Base-by-base conservation (phyloP, 2,797 vertebrate species). In the Bradypodion pumilum region DNA sequence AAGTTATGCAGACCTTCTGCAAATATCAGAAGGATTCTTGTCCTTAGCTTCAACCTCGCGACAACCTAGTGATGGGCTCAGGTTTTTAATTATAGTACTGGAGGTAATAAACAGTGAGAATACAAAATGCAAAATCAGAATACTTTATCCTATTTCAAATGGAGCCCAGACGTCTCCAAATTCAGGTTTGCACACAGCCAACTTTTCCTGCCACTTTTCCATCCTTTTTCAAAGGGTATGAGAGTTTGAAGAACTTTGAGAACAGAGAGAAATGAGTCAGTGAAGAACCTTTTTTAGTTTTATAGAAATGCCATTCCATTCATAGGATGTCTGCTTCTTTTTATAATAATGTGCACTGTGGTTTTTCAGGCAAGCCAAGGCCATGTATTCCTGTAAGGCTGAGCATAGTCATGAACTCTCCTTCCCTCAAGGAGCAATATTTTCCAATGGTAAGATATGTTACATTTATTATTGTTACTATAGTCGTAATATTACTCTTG, bases 381-480 rank as follows among this genome's bases (percentile, higher is more conserved):
- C 98, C 23, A 97, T 98, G 95, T 99, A 98, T 92, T 98, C 98
- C 83, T 99, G 98, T 83, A 97, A 99, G 91, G 98, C 98, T 12
- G 98, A 98, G 88, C 98, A 99, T 91, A 98, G 97, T 92, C 97
- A 99, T 15, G 98, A 99, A 94, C 97, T 99, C 85, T 99, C 97
- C 93, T 99, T 99, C 93, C 98, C 98, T 78, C 97, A 99, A 93
- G 98, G 98, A 91, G 98, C 98, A 40, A 92, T 97, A 88, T 98
- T 99, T 94, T 97, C 97, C 83, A 98, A 99, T 2, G 98, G 98
- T 99, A 91, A 97, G 97, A 76, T 89, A 91, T 87, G 86, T 87
- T 91, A 89, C 91, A 13, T 69, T 70, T n/a, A 12, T 16, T 60
- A 8, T 60, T 35, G 16, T 59, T 66, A 3, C 29, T 69, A 25